These are phyloP conservation scores for Anomalospiza imberbis DNA, from an alignment of 2,797 vertebrate genomes.

Conservation along the genomic window DNA sequence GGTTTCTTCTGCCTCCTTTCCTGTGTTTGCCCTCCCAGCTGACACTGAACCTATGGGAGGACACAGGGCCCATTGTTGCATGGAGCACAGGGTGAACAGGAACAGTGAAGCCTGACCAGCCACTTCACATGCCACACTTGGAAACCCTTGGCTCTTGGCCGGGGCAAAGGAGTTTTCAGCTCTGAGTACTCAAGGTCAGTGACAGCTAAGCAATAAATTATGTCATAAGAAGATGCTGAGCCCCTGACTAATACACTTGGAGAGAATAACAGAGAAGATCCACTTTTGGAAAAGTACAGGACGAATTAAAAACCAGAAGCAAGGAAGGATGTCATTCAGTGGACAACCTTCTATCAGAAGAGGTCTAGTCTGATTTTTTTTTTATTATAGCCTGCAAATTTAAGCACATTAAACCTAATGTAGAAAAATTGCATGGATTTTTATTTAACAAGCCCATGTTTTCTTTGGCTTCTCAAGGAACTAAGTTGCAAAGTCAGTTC, in stretches of 20 bases:
- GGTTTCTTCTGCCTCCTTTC: background rate
- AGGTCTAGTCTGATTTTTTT: background rate
- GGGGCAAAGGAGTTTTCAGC: background rate
- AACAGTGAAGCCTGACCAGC: background rate
- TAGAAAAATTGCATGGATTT: background rate
- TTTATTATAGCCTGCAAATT: background rate
- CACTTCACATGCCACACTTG: background rate
- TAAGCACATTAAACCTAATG: background rate
- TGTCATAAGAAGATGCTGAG: background rate
- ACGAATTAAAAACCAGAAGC: background rate
- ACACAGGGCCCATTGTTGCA: background rate
- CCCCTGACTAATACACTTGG: background rate
- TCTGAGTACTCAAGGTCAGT: background rate
- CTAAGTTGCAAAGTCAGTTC: background rate
- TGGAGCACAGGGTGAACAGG: rapidly evolving
- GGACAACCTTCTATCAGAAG: background rate
- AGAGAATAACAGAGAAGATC: background rate
- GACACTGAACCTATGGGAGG: background rate
- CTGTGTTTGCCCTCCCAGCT: background rate
- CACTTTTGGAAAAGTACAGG: background rate
- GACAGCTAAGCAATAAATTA: background rate
- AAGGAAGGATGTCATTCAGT: background rate
- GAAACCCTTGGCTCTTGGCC: background rate
- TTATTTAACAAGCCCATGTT: background rate
- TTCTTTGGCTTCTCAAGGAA: background rate